These are phyloP conservation scores for Craterocephalus amniculus DNA, from an alignment of 2,797 vertebrate genomes.

Conservation along the genomic window DNA sequence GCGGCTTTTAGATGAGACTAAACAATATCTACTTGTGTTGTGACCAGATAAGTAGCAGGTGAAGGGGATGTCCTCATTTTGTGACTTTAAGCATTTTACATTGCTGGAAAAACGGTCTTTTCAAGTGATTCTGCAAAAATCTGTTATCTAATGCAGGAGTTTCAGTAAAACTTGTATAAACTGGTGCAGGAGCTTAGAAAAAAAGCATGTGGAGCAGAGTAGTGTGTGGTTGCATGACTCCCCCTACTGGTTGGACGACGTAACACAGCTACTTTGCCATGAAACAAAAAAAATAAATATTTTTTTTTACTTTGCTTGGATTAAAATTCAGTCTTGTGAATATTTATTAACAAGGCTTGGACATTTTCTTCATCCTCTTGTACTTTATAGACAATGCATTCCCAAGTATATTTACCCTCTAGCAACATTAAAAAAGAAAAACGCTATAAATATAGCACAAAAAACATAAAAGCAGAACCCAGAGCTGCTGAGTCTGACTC, in stretches of 20 bases:
- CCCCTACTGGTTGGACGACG: slow-evolving; percentile 49
- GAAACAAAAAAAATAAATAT: not conserved
- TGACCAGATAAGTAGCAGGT: slow-evolving; percentile 5
- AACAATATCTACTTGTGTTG: slow-evolving; percentile 31
- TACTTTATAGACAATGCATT: not conserved
- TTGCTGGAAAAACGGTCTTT: slow-evolving; percentile 1
- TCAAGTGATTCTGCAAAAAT: slow-evolving; percentile 18
- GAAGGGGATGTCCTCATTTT: not conserved
- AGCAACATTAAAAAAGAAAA: too few species aligned
- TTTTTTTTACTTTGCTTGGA: not conserved
- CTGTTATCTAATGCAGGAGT: slow-evolving; percentile 21
- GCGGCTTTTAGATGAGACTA: slow-evolving; percentile 22
- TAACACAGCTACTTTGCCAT: slow-evolving; percentile 7
- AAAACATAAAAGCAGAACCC: too few species aligned
- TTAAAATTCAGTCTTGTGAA: not conserved
- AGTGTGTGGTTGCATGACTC: slow-evolving; percentile 30
- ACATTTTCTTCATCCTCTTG: not conserved
- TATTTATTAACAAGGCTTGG: not conserved
- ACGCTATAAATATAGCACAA: too few species aligned
- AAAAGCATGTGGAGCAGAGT: not conserved
- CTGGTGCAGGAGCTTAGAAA: too few species aligned
- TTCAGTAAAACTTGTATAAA: not conserved
- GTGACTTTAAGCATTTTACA: slow-evolving; percentile 4
- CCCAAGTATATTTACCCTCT: not conserved
- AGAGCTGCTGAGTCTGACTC: too few species aligned